phyloP scores from a whole-genome alignment of 1,140 invertebrate genomes.

The Trachelipus rathkii region DNA sequence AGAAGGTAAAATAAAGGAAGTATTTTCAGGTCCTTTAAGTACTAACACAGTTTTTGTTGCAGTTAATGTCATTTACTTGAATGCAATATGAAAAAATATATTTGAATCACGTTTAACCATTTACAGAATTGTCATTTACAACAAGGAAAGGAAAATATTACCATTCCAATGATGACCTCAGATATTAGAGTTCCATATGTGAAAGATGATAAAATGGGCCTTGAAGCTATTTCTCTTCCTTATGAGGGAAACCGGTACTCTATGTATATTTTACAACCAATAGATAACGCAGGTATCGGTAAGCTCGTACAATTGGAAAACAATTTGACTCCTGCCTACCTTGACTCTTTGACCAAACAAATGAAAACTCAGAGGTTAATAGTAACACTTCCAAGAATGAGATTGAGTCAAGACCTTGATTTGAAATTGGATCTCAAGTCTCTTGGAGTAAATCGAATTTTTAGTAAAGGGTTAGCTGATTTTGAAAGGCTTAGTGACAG shows the following conservation, averaged over 20 bases:
- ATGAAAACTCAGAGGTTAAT: conserved; percentile 49
- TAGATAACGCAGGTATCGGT: conserved; percentile 46
- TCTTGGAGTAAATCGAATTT: conserved; percentile 56
- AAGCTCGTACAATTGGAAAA: conserved; percentile 50
- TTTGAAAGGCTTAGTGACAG: too few relatives aligned
- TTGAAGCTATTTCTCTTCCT: conserved; percentile 64
- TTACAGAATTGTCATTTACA: conserved; percentile 57
- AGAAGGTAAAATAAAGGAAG: conserved; percentile 62
- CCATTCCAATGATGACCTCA: conserved; percentile 64
- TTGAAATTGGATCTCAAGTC: conserved; percentile 55
- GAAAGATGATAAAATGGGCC: conserved; percentile 54
- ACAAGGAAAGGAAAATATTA: conserved; percentile 51
- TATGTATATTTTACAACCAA: conserved; percentile 69
- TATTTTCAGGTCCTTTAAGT: conserved; percentile 51
- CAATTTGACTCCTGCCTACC: conserved; percentile 29
- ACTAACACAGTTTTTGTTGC: conserved; percentile 62
- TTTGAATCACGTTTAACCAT: conserved; percentile 60
- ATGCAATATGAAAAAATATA: conserved; percentile 68
- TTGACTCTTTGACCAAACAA: conserved; percentile 17
- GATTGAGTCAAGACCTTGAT: conserved; percentile 57
- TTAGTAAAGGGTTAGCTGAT: too few relatives aligned
- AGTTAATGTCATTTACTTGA: conserved; percentile 81
- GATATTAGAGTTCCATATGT: conserved; percentile 58
- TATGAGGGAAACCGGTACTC: conserved; percentile 62
- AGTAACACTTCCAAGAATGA: conserved; percentile 64